These are phyloP conservation scores for Graptemys geographica DNA, from an alignment of 2,797 vertebrate genomes.

Conservation along the genomic window DNA sequence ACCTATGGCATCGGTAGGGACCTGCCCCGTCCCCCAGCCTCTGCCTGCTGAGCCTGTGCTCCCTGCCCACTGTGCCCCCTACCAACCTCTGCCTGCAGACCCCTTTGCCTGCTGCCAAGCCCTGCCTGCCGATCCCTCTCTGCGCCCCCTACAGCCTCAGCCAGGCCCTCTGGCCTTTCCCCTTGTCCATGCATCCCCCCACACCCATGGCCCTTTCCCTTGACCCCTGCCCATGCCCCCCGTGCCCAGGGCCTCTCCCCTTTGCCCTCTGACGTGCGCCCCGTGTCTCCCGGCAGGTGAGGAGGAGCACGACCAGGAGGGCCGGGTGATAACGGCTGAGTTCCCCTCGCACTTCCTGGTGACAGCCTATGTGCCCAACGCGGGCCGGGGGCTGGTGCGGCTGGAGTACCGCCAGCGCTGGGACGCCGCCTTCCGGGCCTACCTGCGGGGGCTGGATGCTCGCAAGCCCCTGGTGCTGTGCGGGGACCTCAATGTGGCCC, in stretches of 20 bases:
- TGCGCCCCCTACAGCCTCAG: too few species aligned
- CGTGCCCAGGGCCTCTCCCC: neutral
- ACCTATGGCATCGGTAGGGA: conserved; percentile 91
- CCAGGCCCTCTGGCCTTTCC: too few species aligned
- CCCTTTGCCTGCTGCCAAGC: too few species aligned
- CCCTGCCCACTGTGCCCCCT: too few species aligned
- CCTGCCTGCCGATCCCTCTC: too few species aligned
- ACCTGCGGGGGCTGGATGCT: conserved; percentile 85
- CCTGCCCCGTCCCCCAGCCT: too few species aligned
- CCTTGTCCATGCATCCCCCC: too few species aligned
- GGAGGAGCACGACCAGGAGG: conserved; percentile 93
- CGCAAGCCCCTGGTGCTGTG: conserved; percentile 90
- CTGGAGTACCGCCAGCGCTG: conserved; percentile 91
- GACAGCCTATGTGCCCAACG: conserved; percentile 90
- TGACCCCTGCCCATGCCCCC: neutral
- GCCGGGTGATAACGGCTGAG: conserved; percentile 92
- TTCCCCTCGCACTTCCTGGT: conserved; percentile 88
- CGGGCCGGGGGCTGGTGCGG: conserved; percentile 87
- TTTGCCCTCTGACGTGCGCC: neutral
- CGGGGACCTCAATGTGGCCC: conserved; percentile 93
- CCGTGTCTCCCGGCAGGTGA: conserved; percentile 81
- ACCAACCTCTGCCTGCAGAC: too few species aligned
- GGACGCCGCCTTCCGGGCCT: conserved; percentile 88
- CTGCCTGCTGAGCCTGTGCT: too few species aligned
- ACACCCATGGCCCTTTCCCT: too few species aligned